Percentiles rank a stretch among this genome's conserved stretches.
Evolutionary conservation across 2,113 vertebrate species (phyloP).

Genomic region (Chitala chitala): DNA sequence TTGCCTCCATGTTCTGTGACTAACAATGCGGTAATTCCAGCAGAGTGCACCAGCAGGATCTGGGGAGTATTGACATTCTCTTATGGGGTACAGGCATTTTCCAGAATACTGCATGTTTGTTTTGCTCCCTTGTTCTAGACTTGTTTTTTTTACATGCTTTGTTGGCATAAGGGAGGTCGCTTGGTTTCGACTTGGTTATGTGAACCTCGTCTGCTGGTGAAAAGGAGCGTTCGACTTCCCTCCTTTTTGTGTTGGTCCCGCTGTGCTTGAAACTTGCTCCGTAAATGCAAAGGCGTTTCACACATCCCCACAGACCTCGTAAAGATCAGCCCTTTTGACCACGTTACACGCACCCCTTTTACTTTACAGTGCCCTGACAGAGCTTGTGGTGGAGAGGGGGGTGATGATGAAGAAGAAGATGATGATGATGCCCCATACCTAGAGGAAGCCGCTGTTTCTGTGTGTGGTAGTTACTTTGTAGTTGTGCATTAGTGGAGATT

Average conservation of each 20-base stretch:
- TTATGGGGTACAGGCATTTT: constrained; percentile 5
- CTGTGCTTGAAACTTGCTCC: background rate
- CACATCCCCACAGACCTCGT: no score
- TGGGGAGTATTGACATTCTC: constrained; percentile 51
- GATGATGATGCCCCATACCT: background rate
- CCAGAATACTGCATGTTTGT: constrained; percentile 19
- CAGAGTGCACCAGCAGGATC: constrained; percentile 28
- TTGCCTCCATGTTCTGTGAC: constrained; percentile 14
- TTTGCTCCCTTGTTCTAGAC: background rate
- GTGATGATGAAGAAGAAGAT: no score
- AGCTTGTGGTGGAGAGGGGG: no score
- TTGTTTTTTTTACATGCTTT: background rate
- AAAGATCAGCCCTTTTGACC: no score
- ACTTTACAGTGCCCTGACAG: background rate
- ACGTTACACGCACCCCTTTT: background rate
- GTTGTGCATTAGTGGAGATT: background rate
- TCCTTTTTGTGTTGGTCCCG: background rate
- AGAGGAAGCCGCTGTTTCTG: background rate
- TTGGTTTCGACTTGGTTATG: background rate
- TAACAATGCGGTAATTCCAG: constrained; percentile 39
- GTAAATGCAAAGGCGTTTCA: background rate
- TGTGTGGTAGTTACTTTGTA: background rate
- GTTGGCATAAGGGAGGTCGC: background rate
- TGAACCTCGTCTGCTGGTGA: background rate
- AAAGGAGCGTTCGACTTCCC: background rate